Conservation (phyloP, 2,113 vertebrate genomes). For the Hydrochoerus hydrochaeris region DNA sequence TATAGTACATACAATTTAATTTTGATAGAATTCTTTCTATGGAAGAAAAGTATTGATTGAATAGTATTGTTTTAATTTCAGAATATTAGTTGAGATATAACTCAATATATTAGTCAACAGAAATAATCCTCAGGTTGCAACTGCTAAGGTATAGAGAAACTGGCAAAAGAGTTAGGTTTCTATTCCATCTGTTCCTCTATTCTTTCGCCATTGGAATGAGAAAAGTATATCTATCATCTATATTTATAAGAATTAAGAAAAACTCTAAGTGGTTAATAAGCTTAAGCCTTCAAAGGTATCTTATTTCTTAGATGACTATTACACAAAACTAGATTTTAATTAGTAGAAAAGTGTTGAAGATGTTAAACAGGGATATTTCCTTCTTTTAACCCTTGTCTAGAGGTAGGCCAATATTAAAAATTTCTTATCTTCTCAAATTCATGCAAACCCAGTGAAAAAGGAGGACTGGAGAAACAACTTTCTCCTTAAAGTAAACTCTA, state of each 20-base stretch:
- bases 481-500: background rate
- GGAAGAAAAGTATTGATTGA: background rate
- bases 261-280: background rate
- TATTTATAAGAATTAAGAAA: slow-evolving; percentile 22
- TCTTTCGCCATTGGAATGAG: background rate
- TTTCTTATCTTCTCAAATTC: slow-evolving; percentile 43
- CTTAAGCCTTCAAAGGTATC: background rate
- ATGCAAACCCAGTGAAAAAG: background rate
- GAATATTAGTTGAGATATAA: slow-evolving; percentile 11
- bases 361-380: background rate
- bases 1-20: background rate
- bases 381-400: background rate
- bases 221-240: background rate
- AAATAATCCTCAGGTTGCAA: background rate
- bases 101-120: background rate
- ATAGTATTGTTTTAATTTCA: background rate
- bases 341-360: slow-evolving; percentile 27
- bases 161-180: background rate
- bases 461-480: background rate
- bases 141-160: background rate
- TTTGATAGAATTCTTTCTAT: background rate
- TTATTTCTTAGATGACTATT: background rate
- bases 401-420: background rate
- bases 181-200: background rate
- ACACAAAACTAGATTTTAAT: slow-evolving; percentile 49